Conservation (phyloP, 1,140 invertebrate genomes). For the Drosophila suzukii region DNA sequence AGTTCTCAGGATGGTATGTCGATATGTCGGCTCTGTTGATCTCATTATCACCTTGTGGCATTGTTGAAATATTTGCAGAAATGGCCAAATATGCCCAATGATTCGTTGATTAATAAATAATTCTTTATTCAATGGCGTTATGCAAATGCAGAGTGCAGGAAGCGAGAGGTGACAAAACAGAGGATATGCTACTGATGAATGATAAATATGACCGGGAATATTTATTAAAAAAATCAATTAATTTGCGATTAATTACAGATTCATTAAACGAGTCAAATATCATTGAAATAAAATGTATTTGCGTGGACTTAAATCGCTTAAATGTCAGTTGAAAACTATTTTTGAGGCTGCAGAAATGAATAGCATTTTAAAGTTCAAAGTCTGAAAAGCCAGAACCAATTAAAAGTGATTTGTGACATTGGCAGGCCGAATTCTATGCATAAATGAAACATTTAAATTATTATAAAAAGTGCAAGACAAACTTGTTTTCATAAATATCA, state of each 20-base stretch:
- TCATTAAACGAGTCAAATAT: conserved; percentile 37
- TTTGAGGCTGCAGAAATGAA: neutral
- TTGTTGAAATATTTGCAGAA: conserved; percentile 39
- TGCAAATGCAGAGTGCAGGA: conserved; percentile 10
- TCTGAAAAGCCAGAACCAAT: neutral
- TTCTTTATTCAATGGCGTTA: conserved; percentile 25
- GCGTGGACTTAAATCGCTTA: neutral
- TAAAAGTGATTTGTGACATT: neutral
- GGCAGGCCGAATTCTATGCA: conserved; percentile 7
- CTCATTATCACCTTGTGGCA: conserved; percentile 51
- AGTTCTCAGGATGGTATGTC: conserved; percentile 2
- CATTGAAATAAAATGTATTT: conserved; percentile 10
- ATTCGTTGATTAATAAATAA: conserved; percentile 49
- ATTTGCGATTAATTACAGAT: conserved; percentile 53
- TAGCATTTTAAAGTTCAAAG: neutral
- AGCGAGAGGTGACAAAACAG: conserved; percentile 35
- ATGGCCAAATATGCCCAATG: conserved; percentile 29
- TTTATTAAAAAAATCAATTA: conserved; percentile 54
- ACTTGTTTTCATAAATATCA: conserved; percentile 20
- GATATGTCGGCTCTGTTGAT: conserved; percentile 9
- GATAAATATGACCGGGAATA: conserved; percentile 13
- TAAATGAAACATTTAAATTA: conserved; percentile 2
- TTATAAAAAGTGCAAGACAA: neutral
- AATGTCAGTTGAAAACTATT: neutral
- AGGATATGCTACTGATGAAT: conserved; percentile 34